These are phyloP conservation scores for Lophotriccus pileatus DNA, from an alignment of 2,797 vertebrate species.

Conservation along the genomic window DNA sequence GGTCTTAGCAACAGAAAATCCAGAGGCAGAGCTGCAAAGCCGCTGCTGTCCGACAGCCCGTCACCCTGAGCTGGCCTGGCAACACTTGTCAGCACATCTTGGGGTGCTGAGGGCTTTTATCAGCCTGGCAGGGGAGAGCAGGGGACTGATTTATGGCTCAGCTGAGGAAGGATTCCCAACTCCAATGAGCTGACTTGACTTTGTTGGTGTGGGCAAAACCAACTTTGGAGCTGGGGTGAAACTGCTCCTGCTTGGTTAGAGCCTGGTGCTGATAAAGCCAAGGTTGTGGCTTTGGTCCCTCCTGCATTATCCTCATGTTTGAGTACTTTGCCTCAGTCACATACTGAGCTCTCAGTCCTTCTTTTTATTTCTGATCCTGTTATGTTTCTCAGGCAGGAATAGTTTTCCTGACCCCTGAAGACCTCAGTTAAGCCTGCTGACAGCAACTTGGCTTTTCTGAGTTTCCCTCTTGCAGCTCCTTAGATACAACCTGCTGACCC, in stretches of 20 bases:
- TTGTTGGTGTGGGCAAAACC: not conserved
- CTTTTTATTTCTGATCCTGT: not conserved
- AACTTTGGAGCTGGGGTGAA: not conserved
- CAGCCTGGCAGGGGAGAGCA: not conserved
- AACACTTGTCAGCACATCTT: not conserved
- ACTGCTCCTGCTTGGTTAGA: not conserved
- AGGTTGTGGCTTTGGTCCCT: not conserved
- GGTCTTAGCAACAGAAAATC: not conserved
- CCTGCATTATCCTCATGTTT: not conserved
- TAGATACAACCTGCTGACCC: not conserved
- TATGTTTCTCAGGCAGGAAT: not conserved
- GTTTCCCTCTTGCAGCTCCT: not conserved
- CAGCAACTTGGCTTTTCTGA: not conserved
- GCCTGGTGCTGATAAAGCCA: not conserved
- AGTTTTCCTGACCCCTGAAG: not conserved
- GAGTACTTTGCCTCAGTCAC: not conserved
- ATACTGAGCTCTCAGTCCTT: not conserved
- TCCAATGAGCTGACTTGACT: not conserved
- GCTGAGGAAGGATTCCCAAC: not conserved
- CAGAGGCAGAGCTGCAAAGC: conserved; percentile 31
- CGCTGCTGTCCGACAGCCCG: conserved; percentile 20
- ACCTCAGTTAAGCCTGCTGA: not conserved
- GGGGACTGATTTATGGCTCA: not conserved
- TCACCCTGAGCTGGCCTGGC: conserved; percentile 27
- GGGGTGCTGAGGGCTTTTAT: not conserved